Percentiles rank a stretch among this genome's conserved stretches.
Conservation (phyloP, 2,113 vertebrate species). For the Tachuris rubrigastra region DNA sequence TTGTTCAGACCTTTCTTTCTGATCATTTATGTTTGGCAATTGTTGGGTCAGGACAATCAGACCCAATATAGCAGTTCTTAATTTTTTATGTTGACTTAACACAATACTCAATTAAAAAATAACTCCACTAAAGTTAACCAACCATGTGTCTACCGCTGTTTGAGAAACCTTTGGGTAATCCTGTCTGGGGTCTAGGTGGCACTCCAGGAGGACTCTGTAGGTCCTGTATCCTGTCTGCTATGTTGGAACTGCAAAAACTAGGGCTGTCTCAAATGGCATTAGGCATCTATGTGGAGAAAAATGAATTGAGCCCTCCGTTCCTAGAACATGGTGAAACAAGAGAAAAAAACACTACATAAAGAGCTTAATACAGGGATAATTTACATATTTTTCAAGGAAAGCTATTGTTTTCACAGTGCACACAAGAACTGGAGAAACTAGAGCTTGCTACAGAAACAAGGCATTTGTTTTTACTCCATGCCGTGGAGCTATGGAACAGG, state of each 20-base stretch:
- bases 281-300: not conserved
- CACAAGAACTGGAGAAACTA: not conserved
- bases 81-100: not conserved
- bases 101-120: not conserved
- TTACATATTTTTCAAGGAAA: not conserved
- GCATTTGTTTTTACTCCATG: not conserved
- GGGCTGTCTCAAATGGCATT: not conserved
- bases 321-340: not conserved
- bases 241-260: rapidly evolving
- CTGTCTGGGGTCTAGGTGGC: not conserved
- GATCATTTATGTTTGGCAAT: not conserved
- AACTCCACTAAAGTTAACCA: not conserved
- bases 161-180: not conserved
- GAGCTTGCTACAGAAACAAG: not conserved
- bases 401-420: not conserved
- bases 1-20: not conserved
- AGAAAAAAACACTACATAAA: not conserved
- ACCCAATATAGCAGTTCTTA: not conserved
- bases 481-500: not conserved
- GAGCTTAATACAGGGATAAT: not conserved
- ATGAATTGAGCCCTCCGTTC: not conserved
- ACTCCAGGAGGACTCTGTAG: not conserved
- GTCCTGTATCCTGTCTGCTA: not conserved
- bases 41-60: not conserved
- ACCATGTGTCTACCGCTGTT: not conserved